These are phyloP conservation scores for Labeo rohita DNA, from an alignment of 2,113 vertebrate species.

Conservation along the genomic window DNA sequence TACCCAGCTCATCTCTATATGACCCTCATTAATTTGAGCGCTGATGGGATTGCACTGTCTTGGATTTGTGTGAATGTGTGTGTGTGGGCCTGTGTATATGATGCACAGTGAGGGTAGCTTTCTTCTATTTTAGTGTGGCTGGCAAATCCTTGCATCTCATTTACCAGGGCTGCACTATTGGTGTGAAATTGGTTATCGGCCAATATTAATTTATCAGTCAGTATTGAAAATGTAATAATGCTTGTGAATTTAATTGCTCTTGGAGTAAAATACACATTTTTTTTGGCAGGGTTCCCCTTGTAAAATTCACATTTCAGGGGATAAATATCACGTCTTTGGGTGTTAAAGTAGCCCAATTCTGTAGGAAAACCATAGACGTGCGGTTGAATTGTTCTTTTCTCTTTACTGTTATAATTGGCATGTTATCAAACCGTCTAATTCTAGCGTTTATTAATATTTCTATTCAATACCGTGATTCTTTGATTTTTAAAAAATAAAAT, in stretches of 20 bases:
- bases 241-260: background rate
- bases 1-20: conserved; percentile 52
- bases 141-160: background rate
- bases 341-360: too few species aligned
- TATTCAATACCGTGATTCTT: too few species aligned
- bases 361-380: too few species aligned
- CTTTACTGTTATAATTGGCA: too few species aligned
- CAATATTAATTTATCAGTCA: background rate
- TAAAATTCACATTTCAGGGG: too few species aligned
- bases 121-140: background rate
- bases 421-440: too few species aligned
- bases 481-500: too few species aligned
- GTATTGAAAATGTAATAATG: background rate
- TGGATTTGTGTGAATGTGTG: background rate
- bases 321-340: too few species aligned
- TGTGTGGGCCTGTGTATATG: conserved; percentile 12
- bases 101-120: background rate
- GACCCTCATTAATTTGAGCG: conserved; percentile 60
- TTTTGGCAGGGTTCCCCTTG: too few species aligned
- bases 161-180: background rate
- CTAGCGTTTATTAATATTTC: too few species aligned
- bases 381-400: too few species aligned
- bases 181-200: background rate
- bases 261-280: too few species aligned
- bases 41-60: conserved; percentile 56